A percentile compares a stretch with the other conserved stretches of the same genome.
phyloP scores from a whole-genome alignment of 2,888 invertebrate species.

The Limnephilus lunatus region DNA sequence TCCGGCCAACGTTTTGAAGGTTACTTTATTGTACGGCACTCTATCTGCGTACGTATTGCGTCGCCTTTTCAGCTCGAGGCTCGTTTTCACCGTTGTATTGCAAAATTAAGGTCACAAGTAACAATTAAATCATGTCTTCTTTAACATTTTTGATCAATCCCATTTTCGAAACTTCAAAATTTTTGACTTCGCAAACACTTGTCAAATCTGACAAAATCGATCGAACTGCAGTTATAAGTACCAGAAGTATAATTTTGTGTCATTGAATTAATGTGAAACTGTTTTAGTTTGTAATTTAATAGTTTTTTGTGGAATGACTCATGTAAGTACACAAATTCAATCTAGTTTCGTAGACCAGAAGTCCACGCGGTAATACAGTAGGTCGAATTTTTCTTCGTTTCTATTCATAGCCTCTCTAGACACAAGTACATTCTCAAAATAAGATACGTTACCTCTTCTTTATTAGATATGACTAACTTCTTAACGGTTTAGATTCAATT shows the following conservation, averaged over 20 bases:
- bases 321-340: neutral
- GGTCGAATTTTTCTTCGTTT: neutral
- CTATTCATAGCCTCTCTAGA: neutral
- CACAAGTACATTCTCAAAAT: neutral
- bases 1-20: constrained; percentile 39
- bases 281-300: neutral
- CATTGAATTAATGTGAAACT: neutral
- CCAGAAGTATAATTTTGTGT: neutral
- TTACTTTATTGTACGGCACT: constrained; percentile 35
- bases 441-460: neutral
- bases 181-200: neutral
- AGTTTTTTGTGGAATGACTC: neutral
- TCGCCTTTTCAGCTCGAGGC: constrained; percentile 43
- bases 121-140: neutral
- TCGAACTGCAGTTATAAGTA: neutral
- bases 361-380: neutral
- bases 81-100: constrained; percentile 50
- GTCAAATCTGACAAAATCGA: neutral
- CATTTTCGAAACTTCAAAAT: neutral
- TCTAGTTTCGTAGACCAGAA: neutral
- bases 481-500: neutral
- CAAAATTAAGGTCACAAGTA: constrained; percentile 43
- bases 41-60: constrained; percentile 48
- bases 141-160: neutral
- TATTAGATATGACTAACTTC: neutral